Base-by-base conservation (phyloP, 2,113 vertebrate species). In the Struthio camelus region DNA sequence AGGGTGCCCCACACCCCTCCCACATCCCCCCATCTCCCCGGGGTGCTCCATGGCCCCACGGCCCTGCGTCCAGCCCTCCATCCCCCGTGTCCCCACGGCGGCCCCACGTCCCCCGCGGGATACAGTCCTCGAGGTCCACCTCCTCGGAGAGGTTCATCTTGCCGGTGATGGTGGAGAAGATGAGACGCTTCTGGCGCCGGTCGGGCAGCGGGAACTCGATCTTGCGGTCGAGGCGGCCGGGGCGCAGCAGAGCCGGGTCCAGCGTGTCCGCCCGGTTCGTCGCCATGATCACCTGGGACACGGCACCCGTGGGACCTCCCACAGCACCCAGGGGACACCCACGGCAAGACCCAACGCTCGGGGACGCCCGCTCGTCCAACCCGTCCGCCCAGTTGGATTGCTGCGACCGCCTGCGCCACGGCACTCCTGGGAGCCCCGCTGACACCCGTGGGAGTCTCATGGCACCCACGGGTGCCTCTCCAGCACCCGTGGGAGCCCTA, bases 91-190 rank as follows among this genome's bases (percentile, higher is more conserved):
- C 48, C n/a, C 36, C 46, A 38, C 1, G 16, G 12, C 40, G 2
- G 13, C 40, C 10, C 11, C n/a, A 51, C 36, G 34, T 14, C 9
- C 4, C 24, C 5, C 19, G 32, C 56, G 99, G 98, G 99, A 99
- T 99, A 99, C 99, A 99, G 58, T 99, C 99, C 95, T 99, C 99
- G 71, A 99, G 98, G 97, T 99, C 99, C 20, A 99, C 99, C 94
- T 99, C 99, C 96, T 99, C 99, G 1, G 99, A 99, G 30, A 99
- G 98, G 96, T 99, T 99, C 99, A 99, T 99, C 95, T 99, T 99
- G 96, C 99, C 99, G 90, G 99, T 99, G 97, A 99, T 99, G 93
- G 99, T 99, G 97, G 99, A 98, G 97, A 99, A 99, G 94, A 99
- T 98, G 38, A 99, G 96, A 4, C 99, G 98, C 44, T 99, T 99